Base-by-base conservation (phyloP, 2,797 vertebrate genomes). In the Podarcis siculus region DNA sequence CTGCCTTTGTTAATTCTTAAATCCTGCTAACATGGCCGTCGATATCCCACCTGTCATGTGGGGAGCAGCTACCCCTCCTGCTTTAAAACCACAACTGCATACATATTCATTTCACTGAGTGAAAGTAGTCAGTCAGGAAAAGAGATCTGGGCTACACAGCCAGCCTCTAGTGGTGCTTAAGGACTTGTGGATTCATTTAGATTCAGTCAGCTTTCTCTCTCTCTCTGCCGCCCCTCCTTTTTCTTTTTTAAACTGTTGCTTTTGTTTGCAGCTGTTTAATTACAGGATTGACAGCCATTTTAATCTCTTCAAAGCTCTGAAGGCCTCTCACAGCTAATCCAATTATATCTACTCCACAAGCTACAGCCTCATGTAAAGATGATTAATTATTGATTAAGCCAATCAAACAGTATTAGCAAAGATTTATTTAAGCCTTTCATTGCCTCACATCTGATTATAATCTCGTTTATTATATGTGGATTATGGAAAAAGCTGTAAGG, bases 241-340 rank as follows among this genome's bases (percentile, higher is more conserved):
- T 64, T 49, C 75, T 67, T 39, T 39, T 89, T 90, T 92, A 95
- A 82, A 94, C 93, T 94, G 89, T 90, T 94, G 95, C 96, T 96
- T 97, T 97, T 96, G 96, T 96, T 97, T 97, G 95, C 93, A 93
- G 97, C 96, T 97, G 97, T 98, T 99, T 99, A 99, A 99, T 99
- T 99, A 99, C 97, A 96, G 98, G 98, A 98, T 98, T 98, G 98
- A 98, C 97, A 96, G 98, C 97, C 98, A 96, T 97, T 97, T 98
- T 99, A 98, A 99, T 99, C 98, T 99, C 98, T 97, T 98, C 98
- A 99, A 98, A 98, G 98, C 97, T 96, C 94, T 94, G 93, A 96
- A 97, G 97, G 96, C 97, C 93, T 97, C 98, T 98, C 95, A 97
- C 95, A 94, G 91, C 97, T 99, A 99, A 99, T 99, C 98, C 98